phyloP scores from a whole-genome alignment of 2,888 invertebrate species.

The Ochlodes sylvanus region DNA sequence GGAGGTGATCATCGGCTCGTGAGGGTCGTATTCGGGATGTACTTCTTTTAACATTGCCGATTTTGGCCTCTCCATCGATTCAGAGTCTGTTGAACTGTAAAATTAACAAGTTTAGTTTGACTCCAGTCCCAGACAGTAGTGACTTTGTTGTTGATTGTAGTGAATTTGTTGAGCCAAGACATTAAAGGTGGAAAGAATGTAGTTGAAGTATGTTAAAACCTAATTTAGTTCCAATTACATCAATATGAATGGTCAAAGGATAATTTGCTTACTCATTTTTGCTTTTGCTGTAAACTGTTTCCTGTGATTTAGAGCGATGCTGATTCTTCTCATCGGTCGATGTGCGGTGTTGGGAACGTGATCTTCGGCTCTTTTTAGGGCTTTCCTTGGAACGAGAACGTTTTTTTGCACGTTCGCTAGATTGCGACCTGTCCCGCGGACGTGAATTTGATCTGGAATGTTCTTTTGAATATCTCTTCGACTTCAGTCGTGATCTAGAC shows the following conservation, averaged over 20 bases:
- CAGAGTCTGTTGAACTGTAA: slow-evolving; percentile 76
- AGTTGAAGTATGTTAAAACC: too few relatives aligned
- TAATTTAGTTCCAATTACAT: too few relatives aligned
- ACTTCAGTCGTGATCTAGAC: slow-evolving; percentile 64
- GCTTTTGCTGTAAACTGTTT: slow-evolving; percentile 60
- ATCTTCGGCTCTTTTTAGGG: slow-evolving; percentile 45
- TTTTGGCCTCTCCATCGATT: slow-evolving; percentile 77
- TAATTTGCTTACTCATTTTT: slow-evolving; percentile 71
- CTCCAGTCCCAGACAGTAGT: too few relatives aligned
- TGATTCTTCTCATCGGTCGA: slow-evolving; percentile 63
- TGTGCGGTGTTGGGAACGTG: slow-evolving; percentile 53
- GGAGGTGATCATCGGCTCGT: slow-evolving; percentile 81
- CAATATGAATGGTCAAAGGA: too few relatives aligned
- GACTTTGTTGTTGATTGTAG: too few relatives aligned
- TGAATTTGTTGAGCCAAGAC: too few relatives aligned
- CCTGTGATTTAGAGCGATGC: slow-evolving; percentile 74
- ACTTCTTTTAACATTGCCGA: slow-evolving; percentile 76
- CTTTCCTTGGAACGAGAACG: slow-evolving; percentile 48
- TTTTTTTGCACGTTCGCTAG: slow-evolving; percentile 52
- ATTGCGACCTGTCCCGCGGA: slow-evolving; percentile 56
- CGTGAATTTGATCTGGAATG: slow-evolving; percentile 63
- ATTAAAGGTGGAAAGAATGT: too few relatives aligned
- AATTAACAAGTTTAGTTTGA: slow-evolving; percentile 4
- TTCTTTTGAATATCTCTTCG: slow-evolving; percentile 60
- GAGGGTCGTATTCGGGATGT: slow-evolving; percentile 79